Evolutionary conservation across 92 coral and sea anemone species (phyloP).

Genomic region (Chrysogorgia sp.): DNA sequence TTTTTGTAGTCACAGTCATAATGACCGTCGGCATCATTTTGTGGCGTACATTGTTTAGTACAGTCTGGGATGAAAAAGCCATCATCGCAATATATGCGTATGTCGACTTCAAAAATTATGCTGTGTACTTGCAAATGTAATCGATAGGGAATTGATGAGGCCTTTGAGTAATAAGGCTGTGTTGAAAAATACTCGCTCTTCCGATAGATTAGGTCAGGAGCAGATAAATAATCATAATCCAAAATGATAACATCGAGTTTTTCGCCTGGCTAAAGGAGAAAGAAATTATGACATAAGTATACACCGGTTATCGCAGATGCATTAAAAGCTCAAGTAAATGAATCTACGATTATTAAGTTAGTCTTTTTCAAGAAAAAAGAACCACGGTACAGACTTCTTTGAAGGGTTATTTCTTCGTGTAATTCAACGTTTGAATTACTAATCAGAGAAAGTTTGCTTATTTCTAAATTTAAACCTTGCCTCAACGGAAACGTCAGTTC

Average conservation of each 20-base stretch:
- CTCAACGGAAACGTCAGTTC: too few species aligned
- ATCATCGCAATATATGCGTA: slow-evolving; percentile 17
- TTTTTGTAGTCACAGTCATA: slow-evolving; percentile 36
- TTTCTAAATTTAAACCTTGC: too few species aligned
- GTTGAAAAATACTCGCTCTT: background rate
- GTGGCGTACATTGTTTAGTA: slow-evolving; percentile 5
- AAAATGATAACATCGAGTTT: background rate
- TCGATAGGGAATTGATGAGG: background rate
- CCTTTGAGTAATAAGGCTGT: background rate
- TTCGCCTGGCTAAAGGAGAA: background rate
- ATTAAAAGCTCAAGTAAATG: too few species aligned
- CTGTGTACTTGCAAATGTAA: background rate
- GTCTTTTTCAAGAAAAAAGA: too few species aligned
- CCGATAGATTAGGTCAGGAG: background rate
- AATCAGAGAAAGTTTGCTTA: too few species aligned
- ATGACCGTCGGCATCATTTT: slow-evolving; percentile 36
- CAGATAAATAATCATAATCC: background rate
- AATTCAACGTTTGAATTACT: too few species aligned
- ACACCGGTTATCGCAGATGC: background rate
- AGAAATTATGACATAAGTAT: background rate
- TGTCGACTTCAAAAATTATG: background rate
- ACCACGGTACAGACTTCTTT: too few species aligned
- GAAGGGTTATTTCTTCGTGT: too few species aligned
- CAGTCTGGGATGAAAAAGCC: slow-evolving; percentile 20
- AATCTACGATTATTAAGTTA: too few species aligned